Evolutionary conservation across 2,888 invertebrate genomes (phyloP), one percentile per base, ranked within the genome.

Genomic region (Thera britannica): DNA sequence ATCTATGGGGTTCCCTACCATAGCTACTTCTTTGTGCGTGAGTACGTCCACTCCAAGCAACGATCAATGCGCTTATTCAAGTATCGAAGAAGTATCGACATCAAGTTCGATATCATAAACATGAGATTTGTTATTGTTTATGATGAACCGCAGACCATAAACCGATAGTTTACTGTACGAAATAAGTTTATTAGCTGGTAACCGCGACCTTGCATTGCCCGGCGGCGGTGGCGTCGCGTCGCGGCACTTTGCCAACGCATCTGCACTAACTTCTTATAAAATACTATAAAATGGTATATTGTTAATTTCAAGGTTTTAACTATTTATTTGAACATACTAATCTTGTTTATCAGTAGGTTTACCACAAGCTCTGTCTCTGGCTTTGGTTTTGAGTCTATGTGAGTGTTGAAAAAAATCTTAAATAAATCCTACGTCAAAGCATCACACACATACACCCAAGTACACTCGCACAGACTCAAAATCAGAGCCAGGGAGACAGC

Each of bases 171-270:
- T 69, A 74, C 74, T 70, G 71, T 52, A 56, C 63, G 73, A 66
- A 76, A 77, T 77, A 76, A 66, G 79, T 81, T 81, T 81, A 83
- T 83, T 78, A 75, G 77, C 74, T 75, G 77, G 76, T 81, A 81
- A 78, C 83, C 78, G 72, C 85, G 89, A 89, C 90, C 90, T 89
- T 88, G 87, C 77, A 65, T 61, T 52, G 77, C 75, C 73, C 69
- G 67, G 58, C 44, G 68, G 58, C 55, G 44, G 70, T n/a, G n/a
- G n/a, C n/a, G n/a, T n/a, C n/a, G n/a, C 75, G 73, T 73, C 71
- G 86, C 88, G 88, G 85, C 76, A 69, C 75, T 60, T 71, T 86
- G 89, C 89, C 89, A 89, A 75, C 76, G 74, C 76, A 75, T 78
- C 77, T 77, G 77, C 79, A 77, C 62, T 67, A 57, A 64, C 62